Percentiles rank a stretch among this genome's conserved stretches.
Evolutionary conservation across 2,113 vertebrate genomes (phyloP).

Genomic region (Otis tarda): DNA sequence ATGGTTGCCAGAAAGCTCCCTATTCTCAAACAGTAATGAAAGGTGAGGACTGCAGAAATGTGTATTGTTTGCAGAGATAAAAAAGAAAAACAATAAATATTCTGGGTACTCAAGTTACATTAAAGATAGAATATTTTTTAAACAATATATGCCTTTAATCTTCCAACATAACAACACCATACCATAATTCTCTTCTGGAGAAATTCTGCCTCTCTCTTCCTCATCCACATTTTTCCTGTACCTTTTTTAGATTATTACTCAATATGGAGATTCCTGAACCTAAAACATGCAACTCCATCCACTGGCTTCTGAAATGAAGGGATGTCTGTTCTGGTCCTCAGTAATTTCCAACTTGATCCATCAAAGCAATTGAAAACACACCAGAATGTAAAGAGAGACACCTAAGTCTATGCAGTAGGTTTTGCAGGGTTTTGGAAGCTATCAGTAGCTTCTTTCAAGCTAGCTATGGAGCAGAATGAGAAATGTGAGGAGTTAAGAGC

Average conservation of each 20-base stretch:
- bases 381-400: background rate
- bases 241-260: background rate
- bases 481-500: background rate
- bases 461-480: background rate
- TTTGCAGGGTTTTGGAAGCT: background rate
- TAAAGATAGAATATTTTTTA: background rate
- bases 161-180: background rate
- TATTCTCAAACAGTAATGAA: background rate
- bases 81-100: background rate
- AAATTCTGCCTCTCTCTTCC: background rate
- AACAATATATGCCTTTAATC: background rate
- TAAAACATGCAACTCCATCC: background rate
- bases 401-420: background rate
- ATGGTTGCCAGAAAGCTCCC: background rate
- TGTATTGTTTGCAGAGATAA: background rate
- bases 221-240: background rate
- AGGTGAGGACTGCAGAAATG: background rate
- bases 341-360: background rate
- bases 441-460: background rate
- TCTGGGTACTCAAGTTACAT: background rate
- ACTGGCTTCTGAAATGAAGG: background rate
- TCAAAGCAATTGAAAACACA: background rate
- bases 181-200: background rate
- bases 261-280: background rate
- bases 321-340: background rate